Percentiles rank a stretch among this genome's conserved stretches.
phyloP scores from a whole-genome alignment of 2,113 vertebrate genomes.

The Lamprotornis superbus region DNA sequence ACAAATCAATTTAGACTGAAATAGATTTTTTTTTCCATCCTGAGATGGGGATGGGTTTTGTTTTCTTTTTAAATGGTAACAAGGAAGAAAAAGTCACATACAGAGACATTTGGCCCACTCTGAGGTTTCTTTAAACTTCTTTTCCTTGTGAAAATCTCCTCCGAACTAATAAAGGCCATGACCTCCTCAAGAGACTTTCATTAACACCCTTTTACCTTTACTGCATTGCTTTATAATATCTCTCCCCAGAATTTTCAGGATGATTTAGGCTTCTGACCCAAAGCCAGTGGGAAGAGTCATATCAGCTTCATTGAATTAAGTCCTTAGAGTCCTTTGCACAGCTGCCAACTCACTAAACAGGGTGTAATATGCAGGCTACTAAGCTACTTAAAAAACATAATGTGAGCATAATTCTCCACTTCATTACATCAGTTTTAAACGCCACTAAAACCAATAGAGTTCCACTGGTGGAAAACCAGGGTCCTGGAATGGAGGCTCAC shows the following conservation, averaged over 20 bases:
- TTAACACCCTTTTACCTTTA: constrained; percentile 9
- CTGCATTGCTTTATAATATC: not conserved
- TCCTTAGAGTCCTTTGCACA: constrained; percentile 11
- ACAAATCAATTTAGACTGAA: not conserved
- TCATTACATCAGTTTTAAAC: constrained; percentile 3
- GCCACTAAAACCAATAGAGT: not conserved
- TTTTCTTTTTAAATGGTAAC: not conserved
- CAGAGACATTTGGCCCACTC: not conserved
- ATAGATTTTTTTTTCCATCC: not conserved
- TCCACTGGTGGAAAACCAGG: not conserved
- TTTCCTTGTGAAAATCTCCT: not conserved
- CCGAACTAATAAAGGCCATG: not conserved
- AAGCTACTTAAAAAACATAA: constrained; percentile 36
- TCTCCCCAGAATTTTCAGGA: not conserved
- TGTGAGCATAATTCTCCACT: not conserved
- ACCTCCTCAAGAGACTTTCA: constrained; percentile 1
- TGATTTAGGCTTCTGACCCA: constrained; percentile 3
- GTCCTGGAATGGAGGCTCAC: not conserved
- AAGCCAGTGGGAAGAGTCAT: constrained; percentile 10
- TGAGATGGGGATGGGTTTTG: not conserved
- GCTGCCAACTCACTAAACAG: constrained; percentile 44
- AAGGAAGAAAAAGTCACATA: not conserved
- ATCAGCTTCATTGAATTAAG: constrained; percentile 10
- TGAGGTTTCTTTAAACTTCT: not conserved
- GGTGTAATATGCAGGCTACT: constrained; percentile 28